A percentile compares a stretch with the other conserved stretches of the same genome.
Evolutionary conservation across 2,888 invertebrate species (phyloP).

Genomic region (Liopterus haemorrhoidalis): DNA sequence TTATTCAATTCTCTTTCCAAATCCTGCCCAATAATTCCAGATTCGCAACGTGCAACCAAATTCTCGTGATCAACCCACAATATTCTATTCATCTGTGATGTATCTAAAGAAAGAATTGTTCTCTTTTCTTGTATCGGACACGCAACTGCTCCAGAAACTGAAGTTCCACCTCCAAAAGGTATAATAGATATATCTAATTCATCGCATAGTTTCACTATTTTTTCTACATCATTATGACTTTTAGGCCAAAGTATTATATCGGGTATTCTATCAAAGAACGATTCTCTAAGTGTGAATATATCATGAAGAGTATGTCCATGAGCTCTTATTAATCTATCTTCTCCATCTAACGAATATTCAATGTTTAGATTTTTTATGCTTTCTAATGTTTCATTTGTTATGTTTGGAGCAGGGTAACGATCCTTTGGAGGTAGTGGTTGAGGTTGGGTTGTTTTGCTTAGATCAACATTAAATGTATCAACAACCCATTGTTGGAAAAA

Average conservation of each 20-base stretch:
- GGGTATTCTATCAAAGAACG: constrained; percentile 76
- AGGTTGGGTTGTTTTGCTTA: constrained; percentile 48
- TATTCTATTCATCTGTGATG: constrained; percentile 92
- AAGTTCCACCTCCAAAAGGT: constrained; percentile 93
- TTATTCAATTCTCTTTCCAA: constrained; percentile 76
- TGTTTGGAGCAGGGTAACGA: constrained; percentile 60
- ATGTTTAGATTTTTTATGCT: constrained; percentile 53
- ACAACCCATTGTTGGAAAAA: constrained; percentile 76
- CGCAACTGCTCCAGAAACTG: constrained; percentile 80
- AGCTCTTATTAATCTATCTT: constrained; percentile 79
- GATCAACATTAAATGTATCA: constrained; percentile 62
- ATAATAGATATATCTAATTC: constrained; percentile 74
- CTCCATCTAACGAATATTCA: constrained; percentile 63
- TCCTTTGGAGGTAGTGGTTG: constrained; percentile 50
- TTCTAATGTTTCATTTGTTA: constrained; percentile 55
- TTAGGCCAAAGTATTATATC: constrained; percentile 92
- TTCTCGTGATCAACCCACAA: constrained; percentile 88
- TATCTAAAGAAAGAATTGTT: constrained; percentile 86
- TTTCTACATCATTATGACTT: constrained; percentile 77
- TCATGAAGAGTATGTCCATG: constrained; percentile 94
- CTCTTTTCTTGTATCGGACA: constrained; percentile 74
- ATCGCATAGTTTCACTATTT: constrained; percentile 70
- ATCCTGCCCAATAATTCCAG: constrained; percentile 93
- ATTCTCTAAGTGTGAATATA: constrained; percentile 69
- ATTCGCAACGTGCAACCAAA: constrained; percentile 73